Evolutionary conservation across 2,113 vertebrate genomes (phyloP).

Genomic region (Lycaon pictus): DNA sequence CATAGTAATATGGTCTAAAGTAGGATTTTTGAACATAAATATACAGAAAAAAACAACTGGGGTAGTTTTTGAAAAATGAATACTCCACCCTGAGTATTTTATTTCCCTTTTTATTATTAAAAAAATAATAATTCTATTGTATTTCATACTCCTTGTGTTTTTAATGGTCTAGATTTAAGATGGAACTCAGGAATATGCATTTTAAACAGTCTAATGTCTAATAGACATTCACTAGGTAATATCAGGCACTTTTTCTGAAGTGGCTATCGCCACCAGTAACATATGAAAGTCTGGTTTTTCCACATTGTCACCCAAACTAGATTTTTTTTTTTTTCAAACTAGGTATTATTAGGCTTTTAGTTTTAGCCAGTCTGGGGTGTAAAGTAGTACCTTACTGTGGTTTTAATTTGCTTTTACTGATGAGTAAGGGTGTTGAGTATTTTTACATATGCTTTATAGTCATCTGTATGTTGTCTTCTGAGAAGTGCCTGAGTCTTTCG

Average conservation of each 20-base stretch:
- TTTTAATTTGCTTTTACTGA: constrained; percentile 33
- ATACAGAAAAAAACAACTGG: background rate
- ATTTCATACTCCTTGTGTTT: constrained; percentile 5
- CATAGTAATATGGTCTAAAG: background rate
- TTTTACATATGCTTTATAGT: background rate
- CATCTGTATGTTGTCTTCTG: background rate
- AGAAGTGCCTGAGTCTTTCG: background rate
- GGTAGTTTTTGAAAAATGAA: background rate
- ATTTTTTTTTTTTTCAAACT: background rate
- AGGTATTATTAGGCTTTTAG: background rate
- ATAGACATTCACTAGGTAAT: background rate
- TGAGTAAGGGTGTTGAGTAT: background rate
- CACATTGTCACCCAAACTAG: background rate
- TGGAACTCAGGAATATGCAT: background rate
- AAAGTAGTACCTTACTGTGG: background rate
- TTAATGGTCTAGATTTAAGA: background rate
- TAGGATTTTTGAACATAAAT: constrained; percentile 24
- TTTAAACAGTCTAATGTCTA: background rate
- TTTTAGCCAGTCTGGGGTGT: background rate
- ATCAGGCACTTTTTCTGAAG: background rate
- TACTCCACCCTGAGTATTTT: background rate
- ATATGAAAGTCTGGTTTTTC: background rate
- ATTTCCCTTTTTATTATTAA: background rate
- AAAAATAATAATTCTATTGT: background rate
- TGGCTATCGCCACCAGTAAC: background rate